Conservation (phyloP, 23 tunicate species). For the Clavelina lepadiformis region DNA sequence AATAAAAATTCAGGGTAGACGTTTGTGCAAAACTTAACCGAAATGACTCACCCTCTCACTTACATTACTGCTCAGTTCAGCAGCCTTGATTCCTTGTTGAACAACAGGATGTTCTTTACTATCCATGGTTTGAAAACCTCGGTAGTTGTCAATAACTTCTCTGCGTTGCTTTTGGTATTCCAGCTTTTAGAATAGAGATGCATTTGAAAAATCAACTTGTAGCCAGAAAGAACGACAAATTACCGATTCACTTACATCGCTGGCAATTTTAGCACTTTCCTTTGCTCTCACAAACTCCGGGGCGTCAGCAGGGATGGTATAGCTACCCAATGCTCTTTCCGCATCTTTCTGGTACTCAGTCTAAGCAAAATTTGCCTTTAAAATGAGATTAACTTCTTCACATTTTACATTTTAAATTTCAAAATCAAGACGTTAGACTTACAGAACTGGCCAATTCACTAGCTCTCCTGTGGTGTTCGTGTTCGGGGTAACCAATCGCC, state of each 20-base stretch:
- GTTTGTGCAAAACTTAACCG: too few species aligned
- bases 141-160: conserved; percentile 21
- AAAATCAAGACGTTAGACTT: too few species aligned
- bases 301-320: conserved; percentile 29
- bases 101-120: conserved; percentile 47
- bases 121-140: conserved; percentile 60
- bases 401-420: too few species aligned
- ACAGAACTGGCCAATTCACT: conserved; percentile 28
- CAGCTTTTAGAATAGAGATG: too few species aligned
- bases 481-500: conserved; percentile 85
- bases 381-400: too few species aligned
- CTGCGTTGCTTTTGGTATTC: conserved; percentile 37
- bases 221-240: too few species aligned
- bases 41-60: too few species aligned
- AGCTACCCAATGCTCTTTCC: conserved; percentile 17
- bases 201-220: too few species aligned
- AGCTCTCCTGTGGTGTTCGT: conserved; percentile 56
- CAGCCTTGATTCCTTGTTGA: conserved; percentile 39
- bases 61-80: conserved; percentile 34
- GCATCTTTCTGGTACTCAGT: conserved; percentile 63
- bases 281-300: conserved; percentile 33
- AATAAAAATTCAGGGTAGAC: too few species aligned
- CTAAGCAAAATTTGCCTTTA: too few species aligned
- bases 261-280: conserved; percentile 21
- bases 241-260: conserved; percentile 42